Percentiles rank a stretch among this genome's conserved stretches.
phyloP scores from a whole-genome alignment of 1,140 invertebrate genomes.

The Agraylea sexmaculata region DNA sequence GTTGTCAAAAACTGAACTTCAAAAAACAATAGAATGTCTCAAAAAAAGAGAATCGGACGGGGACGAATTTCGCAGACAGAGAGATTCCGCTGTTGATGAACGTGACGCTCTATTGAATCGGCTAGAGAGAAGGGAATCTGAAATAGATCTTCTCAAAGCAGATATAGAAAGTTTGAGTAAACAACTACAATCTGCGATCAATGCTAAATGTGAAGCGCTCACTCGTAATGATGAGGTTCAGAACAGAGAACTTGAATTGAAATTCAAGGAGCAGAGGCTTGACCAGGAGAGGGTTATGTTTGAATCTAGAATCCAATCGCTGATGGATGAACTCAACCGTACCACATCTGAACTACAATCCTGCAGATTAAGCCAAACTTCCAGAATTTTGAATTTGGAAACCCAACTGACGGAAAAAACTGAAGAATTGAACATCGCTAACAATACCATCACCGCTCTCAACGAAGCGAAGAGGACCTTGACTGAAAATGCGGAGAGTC shows the following conservation, averaged over 20 bases:
- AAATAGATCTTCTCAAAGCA: constrained; percentile 54
- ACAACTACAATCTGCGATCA: constrained; percentile 55
- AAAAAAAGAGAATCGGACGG: constrained; percentile 42
- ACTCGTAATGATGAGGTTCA: constrained; percentile 67
- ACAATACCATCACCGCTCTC: constrained; percentile 49
- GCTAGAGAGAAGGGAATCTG: constrained; percentile 52
- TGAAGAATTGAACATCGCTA: constrained; percentile 60
- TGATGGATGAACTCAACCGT: constrained; percentile 64
- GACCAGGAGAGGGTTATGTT: constrained; percentile 66
- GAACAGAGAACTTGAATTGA: constrained; percentile 61
- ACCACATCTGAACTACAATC: constrained; percentile 65
- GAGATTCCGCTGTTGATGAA: constrained; percentile 55
- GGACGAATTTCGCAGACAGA: constrained; percentile 41
- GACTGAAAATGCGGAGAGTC: constrained; percentile 55
- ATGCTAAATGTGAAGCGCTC: constrained; percentile 72
- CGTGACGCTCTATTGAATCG: constrained; percentile 56
- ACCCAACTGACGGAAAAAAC: constrained; percentile 63
- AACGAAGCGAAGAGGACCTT: constrained; percentile 56
- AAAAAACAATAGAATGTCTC: constrained; percentile 45
- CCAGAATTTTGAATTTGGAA: constrained; percentile 59
- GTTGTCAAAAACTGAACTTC: constrained; percentile 45
- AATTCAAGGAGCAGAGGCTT: constrained; percentile 71
- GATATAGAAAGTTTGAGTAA: constrained; percentile 50
- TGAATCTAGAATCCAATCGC: constrained; percentile 59
- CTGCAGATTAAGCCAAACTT: constrained; percentile 59